These are phyloP conservation scores for Drosophila carrolli DNA, from an alignment of 1,140 invertebrate species.

Conservation along the genomic window DNA sequence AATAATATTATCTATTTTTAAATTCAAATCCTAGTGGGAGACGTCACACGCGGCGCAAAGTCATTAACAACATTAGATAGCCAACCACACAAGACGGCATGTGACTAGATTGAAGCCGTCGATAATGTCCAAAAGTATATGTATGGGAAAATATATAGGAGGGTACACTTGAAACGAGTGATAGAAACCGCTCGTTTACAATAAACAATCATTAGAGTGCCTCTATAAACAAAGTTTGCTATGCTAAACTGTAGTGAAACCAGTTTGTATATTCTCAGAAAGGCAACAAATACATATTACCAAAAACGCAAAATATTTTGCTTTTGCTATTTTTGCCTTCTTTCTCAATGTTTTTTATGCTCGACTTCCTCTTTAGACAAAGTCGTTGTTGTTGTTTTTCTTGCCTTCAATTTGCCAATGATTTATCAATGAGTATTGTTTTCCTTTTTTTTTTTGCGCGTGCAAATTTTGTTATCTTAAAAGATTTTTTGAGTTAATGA, in stretches of 20 bases:
- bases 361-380: slow-evolving; percentile 61
- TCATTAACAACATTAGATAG: slow-evolving; percentile 55
- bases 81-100: slow-evolving; percentile 31
- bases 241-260: slow-evolving; percentile 19
- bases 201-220: slow-evolving; percentile 16
- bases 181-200: slow-evolving; percentile 9
- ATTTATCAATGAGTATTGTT: slow-evolving; percentile 65
- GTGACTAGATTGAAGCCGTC: slow-evolving; percentile 54
- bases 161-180: background rate
- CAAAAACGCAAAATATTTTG: slow-evolving; percentile 40
- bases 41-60: slow-evolving; percentile 61
- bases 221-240: slow-evolving; percentile 16
- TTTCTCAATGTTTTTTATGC: slow-evolving; percentile 65
- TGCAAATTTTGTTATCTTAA: slow-evolving; percentile 61
- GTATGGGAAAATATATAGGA: slow-evolving; percentile 26
- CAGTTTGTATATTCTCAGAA: slow-evolving; percentile 18
- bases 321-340: slow-evolving; percentile 13
- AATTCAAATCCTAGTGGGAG: slow-evolving; percentile 41
- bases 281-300: slow-evolving; percentile 17
- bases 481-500: slow-evolving; percentile 46
- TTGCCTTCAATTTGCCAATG: slow-evolving; percentile 29
- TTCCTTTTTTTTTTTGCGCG: slow-evolving; percentile 34
- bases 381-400: slow-evolving; percentile 26
- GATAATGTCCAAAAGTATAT: slow-evolving; percentile 34
- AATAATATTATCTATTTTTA: slow-evolving; percentile 59